A percentile compares a stretch with the other conserved stretches of the same genome.
phyloP scores from a whole-genome alignment of 92 coral and sea anemone genomes.

The Palythoa caribaeorum region DNA sequence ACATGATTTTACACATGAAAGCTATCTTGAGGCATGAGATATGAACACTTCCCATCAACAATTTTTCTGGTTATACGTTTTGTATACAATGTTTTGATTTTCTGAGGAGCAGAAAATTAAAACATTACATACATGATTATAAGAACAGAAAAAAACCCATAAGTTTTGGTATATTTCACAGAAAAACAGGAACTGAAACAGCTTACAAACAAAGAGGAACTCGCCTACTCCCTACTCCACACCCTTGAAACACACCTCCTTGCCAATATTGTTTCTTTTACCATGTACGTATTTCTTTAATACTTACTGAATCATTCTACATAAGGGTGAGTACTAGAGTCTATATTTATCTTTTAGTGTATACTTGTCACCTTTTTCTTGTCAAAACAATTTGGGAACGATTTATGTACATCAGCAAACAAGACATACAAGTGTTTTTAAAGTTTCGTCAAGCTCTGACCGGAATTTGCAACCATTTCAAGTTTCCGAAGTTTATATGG shows the following conservation, averaged over 20 bases:
- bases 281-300: background rate
- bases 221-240: background rate
- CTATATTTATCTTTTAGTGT: background rate
- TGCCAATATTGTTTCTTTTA: background rate
- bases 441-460: background rate
- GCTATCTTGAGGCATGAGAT: background rate
- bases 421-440: background rate
- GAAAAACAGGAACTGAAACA: constrained; percentile 36
- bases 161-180: background rate
- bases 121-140: background rate
- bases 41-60: background rate
- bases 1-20: background rate
- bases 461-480: background rate
- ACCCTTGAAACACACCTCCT: background rate
- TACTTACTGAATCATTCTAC: background rate
- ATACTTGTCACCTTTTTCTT: background rate
- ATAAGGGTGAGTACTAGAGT: background rate
- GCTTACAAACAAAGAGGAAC: background rate
- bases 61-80: background rate
- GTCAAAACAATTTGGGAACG: background rate
- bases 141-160: background rate
- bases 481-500: background rate
- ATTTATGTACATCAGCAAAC: background rate
- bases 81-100: background rate
- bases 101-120: background rate